A percentile compares a stretch with the other conserved stretches of the same genome.
Evolutionary conservation across 2,797 vertebrate genomes (phyloP).

Genomic region (Macropodus opercularis): DNA sequence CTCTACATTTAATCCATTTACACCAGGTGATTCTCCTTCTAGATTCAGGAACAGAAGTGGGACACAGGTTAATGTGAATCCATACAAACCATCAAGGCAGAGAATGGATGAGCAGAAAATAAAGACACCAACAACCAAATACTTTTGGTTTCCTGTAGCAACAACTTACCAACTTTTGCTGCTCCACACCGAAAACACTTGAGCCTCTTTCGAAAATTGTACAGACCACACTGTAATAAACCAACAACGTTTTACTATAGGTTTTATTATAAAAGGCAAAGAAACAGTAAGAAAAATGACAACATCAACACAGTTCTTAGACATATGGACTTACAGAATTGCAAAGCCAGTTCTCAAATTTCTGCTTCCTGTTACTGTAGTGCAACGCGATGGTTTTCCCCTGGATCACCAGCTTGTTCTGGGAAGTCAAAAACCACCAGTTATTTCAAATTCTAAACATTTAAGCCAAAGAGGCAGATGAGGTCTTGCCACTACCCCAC

Average conservation of each 20-base stretch:
- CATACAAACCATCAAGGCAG: neutral
- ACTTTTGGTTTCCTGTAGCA: neutral
- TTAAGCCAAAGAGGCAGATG: slow-evolving; percentile 43
- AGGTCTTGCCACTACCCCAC: slow-evolving; percentile 70
- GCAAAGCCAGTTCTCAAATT: slow-evolving; percentile 96
- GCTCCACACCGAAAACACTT: slow-evolving; percentile 95
- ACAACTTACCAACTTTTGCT: slow-evolving; percentile 88
- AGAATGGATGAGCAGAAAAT: neutral
- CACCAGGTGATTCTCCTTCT: slow-evolving; percentile 85
- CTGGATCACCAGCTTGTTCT: slow-evolving; percentile 93
- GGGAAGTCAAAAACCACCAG: slow-evolving; percentile 61
- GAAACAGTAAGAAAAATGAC: neutral
- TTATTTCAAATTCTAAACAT: slow-evolving; percentile 33
- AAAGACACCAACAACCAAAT: neutral
- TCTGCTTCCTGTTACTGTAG: slow-evolving; percentile 93
- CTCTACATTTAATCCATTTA: slow-evolving; percentile 80
- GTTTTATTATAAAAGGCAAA: neutral
- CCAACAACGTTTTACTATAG: slow-evolving; percentile 41
- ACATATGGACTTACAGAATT: slow-evolving; percentile 83
- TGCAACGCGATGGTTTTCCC: slow-evolving; percentile 91
- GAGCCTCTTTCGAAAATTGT: slow-evolving; percentile 93
- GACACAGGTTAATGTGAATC: neutral
- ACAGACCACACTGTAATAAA: slow-evolving; percentile 88
- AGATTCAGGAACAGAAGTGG: slow-evolving; percentile 21
- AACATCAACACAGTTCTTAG: neutral